These are phyloP conservation scores for Sebastes glaucus DNA, from an alignment of 2,797 vertebrate species.

Conservation along the genomic window DNA sequence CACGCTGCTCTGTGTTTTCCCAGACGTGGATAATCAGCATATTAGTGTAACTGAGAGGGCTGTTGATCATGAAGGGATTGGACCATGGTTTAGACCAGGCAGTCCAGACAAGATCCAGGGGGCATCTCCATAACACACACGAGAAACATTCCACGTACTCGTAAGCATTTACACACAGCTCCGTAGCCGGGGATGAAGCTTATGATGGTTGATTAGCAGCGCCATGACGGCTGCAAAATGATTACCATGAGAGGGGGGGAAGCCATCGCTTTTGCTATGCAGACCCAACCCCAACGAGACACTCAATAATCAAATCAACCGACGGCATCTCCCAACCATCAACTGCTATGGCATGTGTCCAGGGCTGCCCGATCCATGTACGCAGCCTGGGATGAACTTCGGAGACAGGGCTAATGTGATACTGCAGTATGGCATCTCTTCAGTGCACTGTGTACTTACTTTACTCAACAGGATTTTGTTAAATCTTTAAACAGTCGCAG, in stretches of 20 bases:
- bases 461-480: constrained; percentile 31
- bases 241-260: constrained; percentile 50
- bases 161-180: constrained; percentile 48
- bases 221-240: constrained; percentile 78
- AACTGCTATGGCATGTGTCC: constrained; percentile 77
- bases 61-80: constrained; percentile 70
- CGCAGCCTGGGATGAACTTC: constrained; percentile 46
- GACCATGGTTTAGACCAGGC: constrained; percentile 50
- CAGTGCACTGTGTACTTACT: constrained; percentile 11
- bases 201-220: constrained; percentile 86
- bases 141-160: constrained; percentile 53
- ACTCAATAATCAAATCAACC: constrained; percentile 78
- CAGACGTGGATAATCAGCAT: constrained; percentile 69
- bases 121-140: constrained; percentile 62
- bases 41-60: constrained; percentile 73
- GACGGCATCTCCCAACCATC: constrained; percentile 83
- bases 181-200: constrained; percentile 67
- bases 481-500: constrained; percentile 44
- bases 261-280: constrained; percentile 34
- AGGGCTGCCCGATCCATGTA: constrained; percentile 42
- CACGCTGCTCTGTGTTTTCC: constrained; percentile 58
- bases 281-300: constrained; percentile 58
- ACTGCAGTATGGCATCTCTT: constrained; percentile 16
- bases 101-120: constrained; percentile 69
- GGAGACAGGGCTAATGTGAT: constrained; percentile 43